Evolutionary conservation across 2,888 invertebrate genomes (phyloP).

Genomic region (Pristionchus fissidentatus): DNA sequence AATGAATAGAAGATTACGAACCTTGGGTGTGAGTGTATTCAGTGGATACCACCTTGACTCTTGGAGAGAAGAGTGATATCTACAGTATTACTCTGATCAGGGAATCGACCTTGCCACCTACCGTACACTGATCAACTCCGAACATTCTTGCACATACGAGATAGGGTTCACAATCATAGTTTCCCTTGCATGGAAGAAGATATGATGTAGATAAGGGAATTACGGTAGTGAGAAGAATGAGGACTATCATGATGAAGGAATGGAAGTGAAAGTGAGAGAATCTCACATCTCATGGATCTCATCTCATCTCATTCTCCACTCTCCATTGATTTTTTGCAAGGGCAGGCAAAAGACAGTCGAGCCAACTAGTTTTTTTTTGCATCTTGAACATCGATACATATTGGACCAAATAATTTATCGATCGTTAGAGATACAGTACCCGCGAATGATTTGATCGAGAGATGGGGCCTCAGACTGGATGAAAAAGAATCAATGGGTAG

Average conservation of each 20-base stretch:
- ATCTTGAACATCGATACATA: background rate
- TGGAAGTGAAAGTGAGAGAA: background rate
- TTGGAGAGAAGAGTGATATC: slow-evolving; percentile 14
- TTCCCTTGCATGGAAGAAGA: slow-evolving; percentile 24
- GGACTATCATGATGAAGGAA: background rate
- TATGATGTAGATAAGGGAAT: background rate
- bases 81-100: background rate
- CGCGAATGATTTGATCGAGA: background rate
- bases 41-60: background rate
- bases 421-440: background rate
- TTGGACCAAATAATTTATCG: background rate
- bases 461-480: slow-evolving; percentile 30
- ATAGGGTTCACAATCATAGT: slow-evolving; percentile 17
- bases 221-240: background rate
- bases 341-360: background rate
- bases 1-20: background rate
- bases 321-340: slow-evolving; percentile 14
- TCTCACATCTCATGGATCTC: background rate
- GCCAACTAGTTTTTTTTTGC: background rate
- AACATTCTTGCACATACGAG: slow-evolving; percentile 18
- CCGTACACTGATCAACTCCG: slow-evolving; percentile 41
- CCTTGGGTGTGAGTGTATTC: slow-evolving; percentile 4
- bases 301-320: background rate
- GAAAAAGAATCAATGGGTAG: slow-evolving; percentile 27
- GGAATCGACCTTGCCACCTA: background rate